Base-by-base conservation (phyloP, 1,140 invertebrate genomes). In the Aradophagus sp. region DNA sequence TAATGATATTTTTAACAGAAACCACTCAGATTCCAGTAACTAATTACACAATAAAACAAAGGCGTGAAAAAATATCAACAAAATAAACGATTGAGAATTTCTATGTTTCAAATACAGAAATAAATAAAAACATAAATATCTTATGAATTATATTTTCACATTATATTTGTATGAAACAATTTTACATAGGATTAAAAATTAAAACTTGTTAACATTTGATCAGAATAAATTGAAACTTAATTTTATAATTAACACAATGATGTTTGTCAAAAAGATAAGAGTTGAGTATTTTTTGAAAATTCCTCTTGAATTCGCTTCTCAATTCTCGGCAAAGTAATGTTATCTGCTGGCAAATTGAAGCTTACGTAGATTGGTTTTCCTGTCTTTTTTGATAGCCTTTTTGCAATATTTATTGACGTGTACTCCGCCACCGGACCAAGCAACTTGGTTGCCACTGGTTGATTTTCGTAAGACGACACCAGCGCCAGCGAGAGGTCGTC, bases 301-400 rank as follows among this genome's bases (percentile, higher is more conserved):
- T 86, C 84, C 12, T 80, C 72, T 32, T 72, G 59, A 20, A 87
- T 62, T 44, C 75, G 77, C 31, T 65, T 82, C 58, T 86, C 85
- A 17, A 86, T 76, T 23, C 1, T 48, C 10, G 70, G 74, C 12
- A 84, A 47, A 2, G 39, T 68, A 0, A 77, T 19, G 34, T 82
- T 80, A 20, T 82, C 45, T 16, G 59, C 45, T 4, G 56, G 34
- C 8, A 84, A 3, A 55, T 87, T 87, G 42, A 81, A 86, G 59
- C 86, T 87, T 17, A 87, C 75, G 42, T 83, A 86, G 27, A 86
- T 75, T 11, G 79, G 74, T 47, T 79, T 83, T 10, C 77, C 76
- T 2, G 76, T 58, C 66, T 81, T 85, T 38, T 80, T 83, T 0
- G 80, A 75, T 0, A 86, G 55, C 66, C 80, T 78, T 13, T 70